Evolutionary conservation across 2,113 vertebrate genomes (phyloP).

Genomic region (sheep (Ovis aries)): DNA sequence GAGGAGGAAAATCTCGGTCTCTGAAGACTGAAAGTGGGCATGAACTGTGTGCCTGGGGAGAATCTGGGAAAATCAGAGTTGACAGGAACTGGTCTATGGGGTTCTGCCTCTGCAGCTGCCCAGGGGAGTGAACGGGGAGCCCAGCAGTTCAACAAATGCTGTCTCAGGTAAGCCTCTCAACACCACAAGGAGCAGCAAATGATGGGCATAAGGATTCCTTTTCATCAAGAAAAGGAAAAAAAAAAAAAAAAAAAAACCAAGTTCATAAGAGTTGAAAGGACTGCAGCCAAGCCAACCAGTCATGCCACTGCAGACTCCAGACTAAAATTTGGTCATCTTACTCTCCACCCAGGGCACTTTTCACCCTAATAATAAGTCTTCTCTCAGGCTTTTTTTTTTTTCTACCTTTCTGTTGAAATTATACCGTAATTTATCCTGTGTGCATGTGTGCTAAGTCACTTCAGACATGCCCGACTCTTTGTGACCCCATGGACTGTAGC

Average conservation of each 20-base stretch:
- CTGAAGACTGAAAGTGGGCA: background rate
- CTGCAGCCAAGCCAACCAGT: background rate
- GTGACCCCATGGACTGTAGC: background rate
- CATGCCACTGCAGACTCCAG: background rate
- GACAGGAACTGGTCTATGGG: background rate
- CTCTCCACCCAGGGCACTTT: background rate
- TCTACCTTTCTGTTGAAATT: rapidly evolving
- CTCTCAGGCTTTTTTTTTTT: background rate
- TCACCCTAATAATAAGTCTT: background rate
- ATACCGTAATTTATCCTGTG: background rate
- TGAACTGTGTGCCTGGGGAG: background rate
- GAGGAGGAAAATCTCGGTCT: background rate
- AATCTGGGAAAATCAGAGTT: background rate
- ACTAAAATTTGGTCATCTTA: background rate
- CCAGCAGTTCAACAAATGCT: background rate
- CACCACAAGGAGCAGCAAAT: background rate
- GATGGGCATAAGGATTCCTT: background rate
- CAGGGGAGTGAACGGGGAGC: background rate
- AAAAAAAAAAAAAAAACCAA: background rate
- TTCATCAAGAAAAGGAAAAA: background rate
- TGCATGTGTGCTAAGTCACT: background rate
- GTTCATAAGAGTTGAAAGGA: background rate
- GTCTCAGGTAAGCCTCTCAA: background rate
- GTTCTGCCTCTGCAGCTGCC: background rate
- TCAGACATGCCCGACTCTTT: background rate